A percentile compares a stretch with the other conserved stretches of the same genome.
Evolutionary conservation across 2,113 vertebrate species (phyloP).

Genomic region (Brevimyrus niger): DNA sequence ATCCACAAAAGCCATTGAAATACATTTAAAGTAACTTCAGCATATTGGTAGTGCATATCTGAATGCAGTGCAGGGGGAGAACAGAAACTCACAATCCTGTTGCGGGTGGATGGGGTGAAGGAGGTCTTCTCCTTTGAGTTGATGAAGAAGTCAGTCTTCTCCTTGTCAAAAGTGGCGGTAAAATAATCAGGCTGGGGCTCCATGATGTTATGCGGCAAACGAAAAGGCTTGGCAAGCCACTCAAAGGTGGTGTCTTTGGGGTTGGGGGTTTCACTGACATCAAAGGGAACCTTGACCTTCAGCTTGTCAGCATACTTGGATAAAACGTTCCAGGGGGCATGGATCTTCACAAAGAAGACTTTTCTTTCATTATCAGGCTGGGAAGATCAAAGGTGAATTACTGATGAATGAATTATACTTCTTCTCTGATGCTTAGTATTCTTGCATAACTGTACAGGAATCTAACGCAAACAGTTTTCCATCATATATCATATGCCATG

Average conservation of each 20-base stretch:
- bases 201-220: conserved; percentile 71
- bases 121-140: conserved; percentile 75
- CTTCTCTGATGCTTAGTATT: background rate
- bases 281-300: conserved; percentile 88
- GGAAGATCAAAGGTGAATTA: background rate
- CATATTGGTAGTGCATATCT: background rate
- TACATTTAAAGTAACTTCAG: background rate
- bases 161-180: conserved; percentile 80
- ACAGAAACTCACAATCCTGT: conserved; percentile 80
- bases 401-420: background rate
- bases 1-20: background rate
- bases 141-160: conserved; percentile 81
- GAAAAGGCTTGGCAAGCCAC: conserved; percentile 65
- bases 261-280: conserved; percentile 66
- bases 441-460: background rate
- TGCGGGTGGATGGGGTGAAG: conserved; percentile 82
- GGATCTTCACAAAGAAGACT: conserved; percentile 89
- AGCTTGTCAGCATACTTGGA: conserved; percentile 81
- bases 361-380: conserved; percentile 85
- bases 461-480: background rate
- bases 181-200: conserved; percentile 76
- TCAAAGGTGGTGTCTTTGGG: conserved; percentile 55
- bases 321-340: conserved; percentile 87
- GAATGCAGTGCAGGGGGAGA: background rate
- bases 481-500: background rate